Evolutionary conservation across 2,888 invertebrate genomes (phyloP).

Genomic region (Trachelus stipa): DNA sequence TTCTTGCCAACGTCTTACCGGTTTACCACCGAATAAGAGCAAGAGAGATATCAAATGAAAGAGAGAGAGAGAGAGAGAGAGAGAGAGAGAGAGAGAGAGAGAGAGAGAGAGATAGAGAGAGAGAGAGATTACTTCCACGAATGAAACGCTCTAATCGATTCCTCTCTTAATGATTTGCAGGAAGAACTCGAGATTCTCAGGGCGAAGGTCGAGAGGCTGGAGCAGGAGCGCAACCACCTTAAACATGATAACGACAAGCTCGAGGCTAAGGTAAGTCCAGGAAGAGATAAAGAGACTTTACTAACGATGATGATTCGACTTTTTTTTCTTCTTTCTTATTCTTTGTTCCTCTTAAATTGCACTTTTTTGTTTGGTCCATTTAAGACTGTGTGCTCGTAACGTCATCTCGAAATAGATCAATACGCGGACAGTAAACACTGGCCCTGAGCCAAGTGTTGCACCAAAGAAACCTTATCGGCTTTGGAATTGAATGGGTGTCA

Average conservation of each 20-base stretch:
- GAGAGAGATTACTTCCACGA: background rate
- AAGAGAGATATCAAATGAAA: background rate
- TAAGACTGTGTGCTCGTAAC: background rate
- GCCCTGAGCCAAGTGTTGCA: slow-evolving; percentile 3
- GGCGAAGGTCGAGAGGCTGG: slow-evolving; percentile 86
- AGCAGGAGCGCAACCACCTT: slow-evolving; percentile 84
- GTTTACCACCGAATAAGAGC: background rate
- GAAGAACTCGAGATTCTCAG: slow-evolving; percentile 88
- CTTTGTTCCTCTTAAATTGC: background rate
- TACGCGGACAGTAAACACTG: background rate
- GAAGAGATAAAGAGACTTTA: background rate
- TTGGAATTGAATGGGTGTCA: background rate
- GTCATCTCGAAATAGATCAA: background rate
- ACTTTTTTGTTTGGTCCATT: background rate
- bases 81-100: too few relatives aligned
- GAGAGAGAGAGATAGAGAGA: background rate
- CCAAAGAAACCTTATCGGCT: background rate
- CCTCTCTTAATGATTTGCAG: slow-evolving; percentile 65
- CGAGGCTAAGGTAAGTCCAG: slow-evolving; percentile 85
- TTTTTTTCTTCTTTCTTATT: background rate
- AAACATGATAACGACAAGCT: slow-evolving; percentile 91
- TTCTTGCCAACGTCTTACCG: slow-evolving; percentile 23
- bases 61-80: background rate
- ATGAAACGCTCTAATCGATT: background rate
- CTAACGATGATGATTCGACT: background rate